Evolutionary conservation across 2,113 vertebrate species (phyloP), one percentile per base, ranked within the genome.

Genomic region (Cheirogaleus medius): DNA sequence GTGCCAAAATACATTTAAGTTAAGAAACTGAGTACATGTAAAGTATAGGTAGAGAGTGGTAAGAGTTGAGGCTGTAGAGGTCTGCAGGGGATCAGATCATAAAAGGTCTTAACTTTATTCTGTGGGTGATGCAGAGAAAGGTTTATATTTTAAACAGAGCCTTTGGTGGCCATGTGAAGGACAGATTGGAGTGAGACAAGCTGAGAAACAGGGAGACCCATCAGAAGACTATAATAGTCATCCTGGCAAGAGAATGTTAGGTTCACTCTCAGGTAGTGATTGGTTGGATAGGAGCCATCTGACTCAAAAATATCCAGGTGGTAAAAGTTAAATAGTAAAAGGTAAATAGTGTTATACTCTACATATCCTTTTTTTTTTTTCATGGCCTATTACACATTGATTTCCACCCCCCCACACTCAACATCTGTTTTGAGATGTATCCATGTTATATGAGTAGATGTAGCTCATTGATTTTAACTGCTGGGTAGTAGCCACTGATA

Each of bases 81-180:
- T 66, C 56, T 32, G 2, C 5, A 56, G 20, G 29, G 47, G 39
- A 29, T 37, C 86, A 66, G 60, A 47, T 54, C 25, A 37, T 71
- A 87, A 92, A 94, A 52, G 52, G 29, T 90, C 52, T 93, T 94
- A 42, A 58, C 56, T 73, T 97, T 64, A 80, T 71, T 44, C 42
- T 84, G 9, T 52, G 23, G 76, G 9, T 60, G 37, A 54, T 32
- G 6, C 54, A 91, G 68, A 82, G 23, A 76, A 92, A 18, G 14
- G 5, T 91, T 37, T 49, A 1, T 95, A 29, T 34, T 96, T 93
- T 81, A 63, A 49, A 86, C 18, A 64, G 44, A 82, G 14, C 56
- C 29, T 84, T 64, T 76, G 81, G 20, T 71, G 13, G 56, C 81
- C 77, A 1, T 47, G 4, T 84, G 68, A 73, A 68, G 71, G 47